These are phyloP conservation scores for Delphinapterus leucas DNA, from an alignment of 2,113 vertebrate species.

Conservation along the genomic window DNA sequence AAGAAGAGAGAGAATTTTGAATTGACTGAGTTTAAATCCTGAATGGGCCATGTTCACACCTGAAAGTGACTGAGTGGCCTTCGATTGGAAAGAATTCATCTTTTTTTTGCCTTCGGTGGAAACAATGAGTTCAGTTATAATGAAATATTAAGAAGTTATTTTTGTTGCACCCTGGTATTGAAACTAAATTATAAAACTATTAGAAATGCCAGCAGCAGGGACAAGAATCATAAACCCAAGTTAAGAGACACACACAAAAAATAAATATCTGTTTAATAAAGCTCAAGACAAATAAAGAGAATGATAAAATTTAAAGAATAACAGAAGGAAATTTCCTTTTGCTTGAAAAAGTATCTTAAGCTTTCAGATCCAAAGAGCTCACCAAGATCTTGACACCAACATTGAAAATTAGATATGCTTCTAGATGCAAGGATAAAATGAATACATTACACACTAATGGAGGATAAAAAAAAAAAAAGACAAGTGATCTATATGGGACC, in stretches of 20 bases:
- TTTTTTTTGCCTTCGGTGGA: not conserved
- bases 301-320: not conserved
- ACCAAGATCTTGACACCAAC: not conserved
- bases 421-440: not conserved
- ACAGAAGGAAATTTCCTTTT: not conserved
- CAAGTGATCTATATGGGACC: not conserved
- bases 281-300: not conserved
- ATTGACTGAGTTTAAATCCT: not conserved
- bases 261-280: not conserved
- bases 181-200: not conserved
- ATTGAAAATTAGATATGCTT: not conserved
- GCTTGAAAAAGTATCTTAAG: not conserved
- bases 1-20: not conserved
- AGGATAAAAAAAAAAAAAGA: not conserved
- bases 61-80: not conserved
- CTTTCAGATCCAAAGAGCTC: not conserved
- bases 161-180: not conserved
- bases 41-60: not conserved
- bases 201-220: not conserved
- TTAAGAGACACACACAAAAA: not conserved
- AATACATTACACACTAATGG: not conserved
- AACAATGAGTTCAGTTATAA: slow-evolving; percentile 21
- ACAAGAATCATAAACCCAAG: not conserved
- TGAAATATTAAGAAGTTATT: slow-evolving; percentile 21
- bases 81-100: not conserved